phyloP scores from a whole-genome alignment of 1,140 invertebrate genomes.

The Panagrolaimus sp. region DNA sequence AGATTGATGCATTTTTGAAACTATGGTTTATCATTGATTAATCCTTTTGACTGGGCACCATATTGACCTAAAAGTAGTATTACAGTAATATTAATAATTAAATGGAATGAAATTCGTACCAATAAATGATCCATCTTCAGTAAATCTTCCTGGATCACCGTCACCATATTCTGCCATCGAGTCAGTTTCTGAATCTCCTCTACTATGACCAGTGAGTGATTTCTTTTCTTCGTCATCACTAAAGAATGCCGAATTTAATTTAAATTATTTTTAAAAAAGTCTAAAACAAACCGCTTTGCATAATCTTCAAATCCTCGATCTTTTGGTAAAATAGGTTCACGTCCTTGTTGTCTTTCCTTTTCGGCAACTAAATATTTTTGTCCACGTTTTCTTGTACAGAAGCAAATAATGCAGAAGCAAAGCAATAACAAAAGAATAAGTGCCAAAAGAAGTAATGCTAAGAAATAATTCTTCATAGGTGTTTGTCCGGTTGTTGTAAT shows the following conservation, averaged over 20 bases:
- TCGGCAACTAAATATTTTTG: conserved; percentile 75
- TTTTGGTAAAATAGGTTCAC: conserved; percentile 72
- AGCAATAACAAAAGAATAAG: conserved; percentile 84
- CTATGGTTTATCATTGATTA: conserved; percentile 15
- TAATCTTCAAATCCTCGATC: conserved; percentile 84
- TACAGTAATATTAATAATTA: neutral
- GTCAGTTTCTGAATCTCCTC: conserved; percentile 84
- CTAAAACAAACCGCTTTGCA: conserved; percentile 66
- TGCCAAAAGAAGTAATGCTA: conserved; percentile 89
- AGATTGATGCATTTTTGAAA: neutral
- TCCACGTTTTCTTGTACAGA: conserved; percentile 83
- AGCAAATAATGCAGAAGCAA: conserved; percentile 79
- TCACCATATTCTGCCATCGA: conserved; percentile 97
- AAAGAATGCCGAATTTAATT: conserved; percentile 1
- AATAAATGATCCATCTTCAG: conserved; percentile 95
- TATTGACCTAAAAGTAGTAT: conserved; percentile 12
- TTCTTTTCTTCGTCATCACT: conserved; percentile 58
- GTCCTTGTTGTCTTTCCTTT: conserved; percentile 81
- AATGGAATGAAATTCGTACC: conserved; percentile 66
- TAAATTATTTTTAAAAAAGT: conserved; percentile 13
- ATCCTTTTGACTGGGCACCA: conserved; percentile 12
- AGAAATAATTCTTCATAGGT: conserved; percentile 67
- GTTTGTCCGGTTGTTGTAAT: conserved; percentile 53
- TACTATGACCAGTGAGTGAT: conserved; percentile 64
- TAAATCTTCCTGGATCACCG: conserved; percentile 92